A percentile compares a stretch with the other conserved stretches of the same genome.
phyloP scores from a whole-genome alignment of 2,888 invertebrate genomes.

The Lithophane leautieri region DNA sequence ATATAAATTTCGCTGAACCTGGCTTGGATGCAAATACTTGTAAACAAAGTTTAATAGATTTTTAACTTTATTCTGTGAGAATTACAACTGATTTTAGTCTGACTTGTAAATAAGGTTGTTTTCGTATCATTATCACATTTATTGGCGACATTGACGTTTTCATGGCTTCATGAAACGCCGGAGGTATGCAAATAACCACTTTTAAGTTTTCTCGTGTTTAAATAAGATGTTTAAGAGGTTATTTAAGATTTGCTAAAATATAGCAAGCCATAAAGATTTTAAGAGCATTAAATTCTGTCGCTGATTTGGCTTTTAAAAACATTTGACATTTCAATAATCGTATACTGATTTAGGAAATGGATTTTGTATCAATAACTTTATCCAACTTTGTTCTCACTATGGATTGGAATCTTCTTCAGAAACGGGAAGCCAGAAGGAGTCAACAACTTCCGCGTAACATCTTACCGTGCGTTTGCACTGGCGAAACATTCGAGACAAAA shows the following conservation, averaged over 20 bases:
- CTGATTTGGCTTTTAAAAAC: conserved; percentile 8
- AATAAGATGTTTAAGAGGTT: conserved; percentile 49
- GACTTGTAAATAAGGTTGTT: conserved; percentile 27
- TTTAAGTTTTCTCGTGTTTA: conserved; percentile 46
- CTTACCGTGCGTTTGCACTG: too few species aligned
- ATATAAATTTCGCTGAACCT: conserved; percentile 57
- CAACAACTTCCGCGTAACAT: not conserved
- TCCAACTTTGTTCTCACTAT: not conserved
- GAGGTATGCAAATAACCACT: conserved; percentile 63
- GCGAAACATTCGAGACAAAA: too few species aligned
- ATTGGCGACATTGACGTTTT: conserved; percentile 66
- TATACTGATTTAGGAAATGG: not conserved
- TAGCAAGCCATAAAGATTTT: conserved; percentile 20
- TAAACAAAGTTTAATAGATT: not conserved
- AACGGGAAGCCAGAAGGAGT: not conserved
- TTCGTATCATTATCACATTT: conserved; percentile 57
- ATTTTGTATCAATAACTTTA: conserved; percentile 8
- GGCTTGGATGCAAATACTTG: conserved; percentile 30
- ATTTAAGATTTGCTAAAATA: conserved; percentile 36
- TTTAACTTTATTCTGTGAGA: conserved; percentile 19
- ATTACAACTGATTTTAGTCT: conserved; percentile 27
- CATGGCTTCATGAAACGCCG: conserved; percentile 68
- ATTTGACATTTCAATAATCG: conserved; percentile 38
- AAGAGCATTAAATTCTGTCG: conserved; percentile 21
- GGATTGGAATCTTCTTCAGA: not conserved